A percentile compares a stretch with the other conserved stretches of the same genome.
phyloP scores from a whole-genome alignment of 2,113 vertebrate genomes.

The Heterotis niloticus region DNA sequence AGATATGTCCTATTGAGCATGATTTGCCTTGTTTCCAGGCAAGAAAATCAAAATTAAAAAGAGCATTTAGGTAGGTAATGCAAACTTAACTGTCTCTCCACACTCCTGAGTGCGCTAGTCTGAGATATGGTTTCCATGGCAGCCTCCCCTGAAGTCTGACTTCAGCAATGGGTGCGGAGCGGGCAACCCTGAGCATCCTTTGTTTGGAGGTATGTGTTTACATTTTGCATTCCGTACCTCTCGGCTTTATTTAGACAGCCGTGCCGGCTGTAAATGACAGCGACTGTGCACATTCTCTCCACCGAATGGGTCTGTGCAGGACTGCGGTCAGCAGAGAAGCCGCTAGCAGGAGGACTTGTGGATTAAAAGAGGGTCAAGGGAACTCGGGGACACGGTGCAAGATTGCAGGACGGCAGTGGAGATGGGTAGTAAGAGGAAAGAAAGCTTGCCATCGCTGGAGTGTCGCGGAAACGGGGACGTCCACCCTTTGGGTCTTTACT shows the following conservation, averaged over 20 bases:
- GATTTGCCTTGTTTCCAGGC: not conserved
- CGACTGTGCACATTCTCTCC: not conserved
- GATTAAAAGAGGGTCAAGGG: not conserved
- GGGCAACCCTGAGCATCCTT: not conserved
- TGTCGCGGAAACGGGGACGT: too few species aligned
- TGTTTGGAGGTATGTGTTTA: not conserved
- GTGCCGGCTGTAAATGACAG: not conserved
- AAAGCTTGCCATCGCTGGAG: not conserved
- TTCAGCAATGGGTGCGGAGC: not conserved
- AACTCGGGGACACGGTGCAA: too few species aligned
- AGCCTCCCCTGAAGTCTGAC: not conserved
- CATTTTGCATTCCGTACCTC: not conserved
- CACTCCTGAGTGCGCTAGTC: not conserved
- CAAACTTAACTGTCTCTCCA: not conserved
- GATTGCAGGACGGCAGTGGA: not conserved
- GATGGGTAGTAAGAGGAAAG: not conserved
- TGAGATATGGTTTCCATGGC: constrained; percentile 19
- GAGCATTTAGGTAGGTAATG: not conserved
- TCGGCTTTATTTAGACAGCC: not conserved
- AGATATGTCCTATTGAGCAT: not conserved
- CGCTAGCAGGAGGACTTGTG: not conserved
- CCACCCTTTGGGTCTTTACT: too few species aligned
- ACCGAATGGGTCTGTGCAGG: not conserved
- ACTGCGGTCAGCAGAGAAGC: not conserved
- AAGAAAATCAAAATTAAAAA: not conserved